phyloP scores from a whole-genome alignment of 1,140 invertebrate species.

The Nixonia krombeini region DNA sequence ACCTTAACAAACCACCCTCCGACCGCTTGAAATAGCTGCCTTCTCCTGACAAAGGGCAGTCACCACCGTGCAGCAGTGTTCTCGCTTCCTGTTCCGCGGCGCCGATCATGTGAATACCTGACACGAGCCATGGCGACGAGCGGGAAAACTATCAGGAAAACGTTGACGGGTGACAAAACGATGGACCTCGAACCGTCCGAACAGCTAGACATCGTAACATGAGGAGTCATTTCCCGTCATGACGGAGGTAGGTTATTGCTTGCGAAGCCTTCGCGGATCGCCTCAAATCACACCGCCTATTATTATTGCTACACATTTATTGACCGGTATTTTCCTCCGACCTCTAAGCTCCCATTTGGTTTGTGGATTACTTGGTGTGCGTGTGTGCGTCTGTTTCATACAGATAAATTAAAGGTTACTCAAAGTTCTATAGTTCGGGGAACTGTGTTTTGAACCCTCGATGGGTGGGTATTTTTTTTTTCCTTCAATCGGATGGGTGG shows the following conservation, averaged over 20 bases:
- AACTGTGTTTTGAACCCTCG: too few relatives aligned
- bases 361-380: too few relatives aligned
- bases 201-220: constrained; percentile 31
- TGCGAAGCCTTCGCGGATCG: background rate
- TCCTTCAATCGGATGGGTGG: too few relatives aligned
- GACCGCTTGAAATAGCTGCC: constrained; percentile 27
- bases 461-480: too few relatives aligned
- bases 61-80: constrained; percentile 20
- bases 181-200: constrained; percentile 11
- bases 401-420: background rate
- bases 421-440: background rate
- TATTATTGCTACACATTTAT: background rate
- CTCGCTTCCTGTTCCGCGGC: constrained; percentile 11
- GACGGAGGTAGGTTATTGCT: constrained; percentile 53
- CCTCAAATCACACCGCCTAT: background rate
- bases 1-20: constrained; percentile 37
- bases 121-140: constrained; percentile 21
- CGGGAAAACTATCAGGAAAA: background rate
- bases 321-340: too few relatives aligned
- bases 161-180: background rate
- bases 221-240: constrained; percentile 51
- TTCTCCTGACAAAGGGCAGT: constrained; percentile 30
- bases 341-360: background rate
- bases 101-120: constrained; percentile 20
- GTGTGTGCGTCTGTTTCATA: too few relatives aligned